Base-by-base conservation (phyloP, 2,113 vertebrate species). In the Muntiacus reevesi region DNA sequence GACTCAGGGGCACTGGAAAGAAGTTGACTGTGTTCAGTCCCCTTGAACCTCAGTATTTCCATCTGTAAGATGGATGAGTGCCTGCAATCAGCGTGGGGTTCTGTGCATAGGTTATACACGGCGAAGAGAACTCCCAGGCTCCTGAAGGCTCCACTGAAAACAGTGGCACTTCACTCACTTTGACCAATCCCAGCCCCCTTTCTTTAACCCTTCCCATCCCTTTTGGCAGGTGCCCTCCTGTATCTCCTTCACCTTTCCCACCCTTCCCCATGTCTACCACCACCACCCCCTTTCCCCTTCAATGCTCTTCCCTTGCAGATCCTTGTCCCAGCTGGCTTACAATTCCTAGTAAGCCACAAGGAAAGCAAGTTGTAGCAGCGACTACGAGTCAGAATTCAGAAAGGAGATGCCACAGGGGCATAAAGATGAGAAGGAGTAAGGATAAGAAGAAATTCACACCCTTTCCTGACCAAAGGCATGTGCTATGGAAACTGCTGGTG, bases 331-430 rank as follows among this genome's bases (percentile, higher is more conserved):
- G 7, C 16, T 78, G 94, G n/a, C 79, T 90, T 89, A 82, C 7
- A 59, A 67, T 45, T 92, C 50, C 50, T 83, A n/a, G 55, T 5
- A 47, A 89, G 40, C 55, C 30, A 84, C 85, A 86, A 82, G 43
- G 64, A 91, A 84, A 88, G 7, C 27, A 76, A 76, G 47, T 81
- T 89, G 60, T 60, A 50, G 25, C n/a, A 60, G 79, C 8, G 43
- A 55, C 47, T 52, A 59, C 3, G 1, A 81, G 30, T 89, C 87
- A 92, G 59, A 86, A 94, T 89, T 89, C 91, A 86, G 71, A 52
- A 92, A 76, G 54, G 57, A 91, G 50, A 45, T 25, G 59, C 10
- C 76, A 36, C 1, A 15, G 43, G 79, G 16, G 2, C 28, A 54
- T 45, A 71, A 91, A n/a, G 28, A 57, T 19, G 54, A 91, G 57